Evolutionary conservation across 2,888 invertebrate genomes (phyloP).

Genomic region (Drosophila anceps): DNA sequence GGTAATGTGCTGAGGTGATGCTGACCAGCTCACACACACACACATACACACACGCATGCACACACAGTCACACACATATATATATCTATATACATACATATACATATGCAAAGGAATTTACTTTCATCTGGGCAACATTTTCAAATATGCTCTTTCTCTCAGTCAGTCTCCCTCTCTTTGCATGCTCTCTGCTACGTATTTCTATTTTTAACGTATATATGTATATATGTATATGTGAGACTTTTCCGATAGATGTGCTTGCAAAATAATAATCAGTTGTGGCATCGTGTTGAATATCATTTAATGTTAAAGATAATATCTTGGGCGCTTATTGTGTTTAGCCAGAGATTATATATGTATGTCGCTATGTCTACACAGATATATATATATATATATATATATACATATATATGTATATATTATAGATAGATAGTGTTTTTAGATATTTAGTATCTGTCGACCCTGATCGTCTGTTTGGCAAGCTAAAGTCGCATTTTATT

Average conservation of each 20-base stretch:
- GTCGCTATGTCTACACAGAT: neutral
- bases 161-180: neutral
- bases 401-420: conserved; percentile 18
- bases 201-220: conserved; percentile 71
- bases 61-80: neutral
- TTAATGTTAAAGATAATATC: conserved; percentile 73
- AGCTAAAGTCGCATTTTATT: conserved; percentile 47
- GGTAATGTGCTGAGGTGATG: conserved; percentile 84
- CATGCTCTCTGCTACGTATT: conserved; percentile 28
- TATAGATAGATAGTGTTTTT: conserved; percentile 20
- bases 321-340: conserved; percentile 30
- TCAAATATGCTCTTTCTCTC: conserved; percentile 27
- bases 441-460: conserved; percentile 55
- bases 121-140: conserved; percentile 76
- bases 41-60: conserved; percentile 35
- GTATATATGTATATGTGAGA: conserved; percentile 20
- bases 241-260: conserved; percentile 47
- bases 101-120: conserved; percentile 72
- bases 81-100: neutral
- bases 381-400: conserved; percentile 1
- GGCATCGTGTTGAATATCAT: conserved; percentile 84
- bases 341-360: conserved; percentile 7
- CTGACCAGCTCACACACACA: conserved; percentile 49
- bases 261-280: conserved; percentile 79
- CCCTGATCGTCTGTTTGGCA: conserved; percentile 79